A percentile compares a stretch with the other conserved stretches of the same genome.
Evolutionary conservation across 2,888 invertebrate genomes (phyloP).

Genomic region (Eulithis testata): DNA sequence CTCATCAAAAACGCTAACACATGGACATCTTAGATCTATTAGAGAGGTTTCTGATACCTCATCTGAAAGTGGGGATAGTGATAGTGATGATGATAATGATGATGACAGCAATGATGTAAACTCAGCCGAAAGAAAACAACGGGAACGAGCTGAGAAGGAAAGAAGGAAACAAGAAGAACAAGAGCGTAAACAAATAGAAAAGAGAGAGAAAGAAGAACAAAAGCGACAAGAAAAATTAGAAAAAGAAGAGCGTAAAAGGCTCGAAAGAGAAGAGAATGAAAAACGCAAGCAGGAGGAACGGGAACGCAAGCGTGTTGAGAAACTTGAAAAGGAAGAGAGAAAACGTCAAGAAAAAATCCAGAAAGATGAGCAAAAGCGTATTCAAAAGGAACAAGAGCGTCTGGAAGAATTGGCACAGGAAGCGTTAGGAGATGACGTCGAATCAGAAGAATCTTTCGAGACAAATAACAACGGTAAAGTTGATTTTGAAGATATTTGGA

Average conservation of each 20-base stretch:
- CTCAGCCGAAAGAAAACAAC: slow-evolving; percentile 52
- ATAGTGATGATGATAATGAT: slow-evolving; percentile 48
- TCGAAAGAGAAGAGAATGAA: slow-evolving; percentile 47
- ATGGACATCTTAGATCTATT: slow-evolving; percentile 55
- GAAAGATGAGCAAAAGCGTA: slow-evolving; percentile 56
- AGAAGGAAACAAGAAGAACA: slow-evolving; percentile 52
- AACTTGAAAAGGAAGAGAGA: slow-evolving; percentile 45
- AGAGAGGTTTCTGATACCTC: slow-evolving; percentile 59
- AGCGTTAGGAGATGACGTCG: slow-evolving; percentile 43
- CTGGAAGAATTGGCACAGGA: slow-evolving; percentile 56
- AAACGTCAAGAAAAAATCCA: slow-evolving; percentile 56
- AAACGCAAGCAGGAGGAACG: slow-evolving; percentile 55
- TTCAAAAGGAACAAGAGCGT: slow-evolving; percentile 53
- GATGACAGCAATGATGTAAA: slow-evolving; percentile 37
- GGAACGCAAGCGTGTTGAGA: slow-evolving; percentile 44
- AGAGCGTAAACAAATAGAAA: slow-evolving; percentile 46
- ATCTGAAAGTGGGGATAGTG: slow-evolving; percentile 45
- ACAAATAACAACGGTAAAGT: slow-evolving; percentile 53
- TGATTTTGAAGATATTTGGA: slow-evolving; percentile 76
- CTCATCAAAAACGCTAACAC: slow-evolving; percentile 52
- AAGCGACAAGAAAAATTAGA: slow-evolving; percentile 48
- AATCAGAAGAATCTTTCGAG: slow-evolving; percentile 51
- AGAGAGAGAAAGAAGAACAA: slow-evolving; percentile 46
- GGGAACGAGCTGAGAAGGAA: slow-evolving; percentile 55
- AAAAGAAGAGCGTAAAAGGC: slow-evolving; percentile 47